phyloP scores from a whole-genome alignment of 2,888 invertebrate species.

The Corythucha ciliata region DNA sequence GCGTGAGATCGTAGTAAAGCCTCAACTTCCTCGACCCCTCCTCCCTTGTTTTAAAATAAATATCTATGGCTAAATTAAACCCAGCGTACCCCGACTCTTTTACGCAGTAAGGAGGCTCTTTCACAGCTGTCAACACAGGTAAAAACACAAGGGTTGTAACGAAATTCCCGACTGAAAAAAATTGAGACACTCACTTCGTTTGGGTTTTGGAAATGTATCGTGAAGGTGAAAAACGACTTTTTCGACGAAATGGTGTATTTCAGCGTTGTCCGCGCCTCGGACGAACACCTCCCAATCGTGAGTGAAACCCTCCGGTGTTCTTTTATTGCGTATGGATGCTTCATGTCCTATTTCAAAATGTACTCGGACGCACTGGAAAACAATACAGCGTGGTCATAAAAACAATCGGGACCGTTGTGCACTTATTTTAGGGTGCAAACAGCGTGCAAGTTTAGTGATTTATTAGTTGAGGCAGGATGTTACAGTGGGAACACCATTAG shows the following conservation, averaged over 20 bases:
- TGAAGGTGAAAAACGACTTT: conserved; percentile 60
- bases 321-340: conserved; percentile 68
- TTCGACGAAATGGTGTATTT: conserved; percentile 83
- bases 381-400: too few species aligned
- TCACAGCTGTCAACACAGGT: conserved; percentile 55
- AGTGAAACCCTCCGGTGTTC: conserved; percentile 83
- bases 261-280: conserved; percentile 73
- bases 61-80: conserved; percentile 79
- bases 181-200: conserved; percentile 82
- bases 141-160: background rate
- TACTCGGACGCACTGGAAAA: conserved; percentile 60
- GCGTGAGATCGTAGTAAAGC: conserved; percentile 74
- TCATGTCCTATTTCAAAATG: conserved; percentile 88
- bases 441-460: too few species aligned
- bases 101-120: conserved; percentile 81
- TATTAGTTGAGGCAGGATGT: too few species aligned
- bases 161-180: conserved; percentile 29
- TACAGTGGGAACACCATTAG: too few species aligned
- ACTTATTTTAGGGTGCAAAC: too few species aligned
- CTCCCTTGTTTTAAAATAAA: conserved; percentile 78
- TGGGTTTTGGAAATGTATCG: conserved; percentile 84
- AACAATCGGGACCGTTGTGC: too few species aligned
- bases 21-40: conserved; percentile 71
- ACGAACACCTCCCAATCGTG: conserved; percentile 97
- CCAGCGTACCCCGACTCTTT: conserved; percentile 95